Conservation (phyloP, 2,888 invertebrate genomes). For the Campopleginae sp. region DNA sequence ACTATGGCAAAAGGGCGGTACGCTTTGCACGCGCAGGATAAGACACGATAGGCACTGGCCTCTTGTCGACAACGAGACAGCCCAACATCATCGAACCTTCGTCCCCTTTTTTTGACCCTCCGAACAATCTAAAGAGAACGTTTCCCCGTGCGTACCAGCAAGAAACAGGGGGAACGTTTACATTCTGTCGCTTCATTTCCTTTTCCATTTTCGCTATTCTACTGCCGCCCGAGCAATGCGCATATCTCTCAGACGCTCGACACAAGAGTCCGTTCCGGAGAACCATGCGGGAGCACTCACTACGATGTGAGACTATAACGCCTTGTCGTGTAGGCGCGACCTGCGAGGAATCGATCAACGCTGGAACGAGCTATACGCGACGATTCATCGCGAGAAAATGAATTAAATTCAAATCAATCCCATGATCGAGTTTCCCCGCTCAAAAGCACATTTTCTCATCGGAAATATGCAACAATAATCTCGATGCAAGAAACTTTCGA, state of each 20-base stretch:
- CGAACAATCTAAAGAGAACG: constrained; percentile 1
- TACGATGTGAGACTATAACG: background rate
- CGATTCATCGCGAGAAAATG: background rate
- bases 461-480: background rate
- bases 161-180: constrained; percentile 43
- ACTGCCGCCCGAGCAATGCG: background rate
- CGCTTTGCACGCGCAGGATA: constrained; percentile 33
- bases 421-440: background rate
- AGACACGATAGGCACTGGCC: constrained; percentile 19
- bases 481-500: background rate
- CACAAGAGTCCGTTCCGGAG: constrained; percentile 25
- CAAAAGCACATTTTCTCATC: background rate
- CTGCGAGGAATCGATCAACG: constrained; percentile 23
- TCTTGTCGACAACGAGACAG: constrained; percentile 34
- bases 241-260: constrained; percentile 21
- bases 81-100: constrained; percentile 68
- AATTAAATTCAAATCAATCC: background rate
- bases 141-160: constrained; percentile 38
- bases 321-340: background rate
- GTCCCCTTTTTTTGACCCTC: constrained; percentile 66
- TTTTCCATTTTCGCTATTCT: constrained; percentile 35
- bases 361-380: background rate
- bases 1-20: constrained; percentile 53
- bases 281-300: constrained; percentile 8
- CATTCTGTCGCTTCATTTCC: constrained; percentile 46